Percentiles rank a stretch among this genome's conserved stretches.
phyloP scores from a whole-genome alignment of 2,888 invertebrate genomes.

The Artemia sp. region DNA sequence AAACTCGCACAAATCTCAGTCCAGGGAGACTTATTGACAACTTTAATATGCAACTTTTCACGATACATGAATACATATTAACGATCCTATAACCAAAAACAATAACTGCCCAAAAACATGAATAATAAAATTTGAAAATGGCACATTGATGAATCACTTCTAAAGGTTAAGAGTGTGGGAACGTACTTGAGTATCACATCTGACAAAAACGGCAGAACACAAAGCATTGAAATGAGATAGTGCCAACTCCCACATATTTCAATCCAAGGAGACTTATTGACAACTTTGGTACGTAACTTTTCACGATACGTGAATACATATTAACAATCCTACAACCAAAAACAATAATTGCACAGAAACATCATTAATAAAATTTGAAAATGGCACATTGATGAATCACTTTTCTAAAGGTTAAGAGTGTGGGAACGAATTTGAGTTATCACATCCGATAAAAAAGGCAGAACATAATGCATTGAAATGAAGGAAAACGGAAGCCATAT shows the following conservation, averaged over 20 bases:
- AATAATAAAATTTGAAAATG: background rate
- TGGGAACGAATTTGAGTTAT: conserved; percentile 12
- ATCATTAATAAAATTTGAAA: background rate
- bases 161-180: conserved; percentile 3
- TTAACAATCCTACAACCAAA: too few relatives aligned
- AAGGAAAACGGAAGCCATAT: too few relatives aligned
- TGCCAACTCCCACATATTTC: too few relatives aligned
- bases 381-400: background rate
- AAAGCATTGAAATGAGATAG: too few relatives aligned
- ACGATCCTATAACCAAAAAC: too few relatives aligned
- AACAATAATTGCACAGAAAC: background rate
- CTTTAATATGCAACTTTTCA: too few relatives aligned
- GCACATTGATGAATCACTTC: background rate
- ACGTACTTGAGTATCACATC: background rate
- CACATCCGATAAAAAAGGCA: background rate
- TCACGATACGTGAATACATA: too few relatives aligned
- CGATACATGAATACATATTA: too few relatives aligned
- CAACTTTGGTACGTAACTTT: too few relatives aligned
- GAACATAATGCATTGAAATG: background rate
- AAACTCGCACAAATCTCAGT: too few relatives aligned
- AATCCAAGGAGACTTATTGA: too few relatives aligned
- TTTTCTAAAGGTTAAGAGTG: background rate
- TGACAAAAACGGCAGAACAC: conserved; percentile 1
- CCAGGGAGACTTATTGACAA: too few relatives aligned
- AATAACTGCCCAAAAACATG: background rate